These are phyloP conservation scores for Nyleta sp. DNA, from an alignment of 2,888 invertebrate genomes.

Conservation along the genomic window DNA sequence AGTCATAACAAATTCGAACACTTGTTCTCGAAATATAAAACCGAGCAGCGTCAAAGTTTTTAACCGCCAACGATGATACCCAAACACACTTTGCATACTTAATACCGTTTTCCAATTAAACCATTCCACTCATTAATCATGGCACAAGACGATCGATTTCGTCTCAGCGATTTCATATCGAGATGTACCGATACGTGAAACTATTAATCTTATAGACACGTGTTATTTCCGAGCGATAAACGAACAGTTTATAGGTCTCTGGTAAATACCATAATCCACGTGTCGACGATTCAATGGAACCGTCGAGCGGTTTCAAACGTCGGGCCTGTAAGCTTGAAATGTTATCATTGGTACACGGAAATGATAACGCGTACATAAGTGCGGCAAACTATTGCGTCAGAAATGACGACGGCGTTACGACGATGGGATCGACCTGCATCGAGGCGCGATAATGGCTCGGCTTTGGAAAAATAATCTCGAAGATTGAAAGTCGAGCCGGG, in stretches of 20 bases:
- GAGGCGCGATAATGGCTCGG: slow-evolving; percentile 16
- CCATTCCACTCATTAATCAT: slow-evolving; percentile 25
- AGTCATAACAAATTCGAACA: too few species aligned
- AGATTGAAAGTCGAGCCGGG: slow-evolving; percentile 38
- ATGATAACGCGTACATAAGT: slow-evolving; percentile 47
- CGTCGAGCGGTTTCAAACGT: slow-evolving; percentile 35
- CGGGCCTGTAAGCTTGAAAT: slow-evolving; percentile 26
- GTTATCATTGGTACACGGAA: slow-evolving; percentile 56
- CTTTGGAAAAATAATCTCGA: slow-evolving; percentile 34
- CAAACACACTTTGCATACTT: slow-evolving; percentile 18
- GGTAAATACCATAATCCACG: slow-evolving; percentile 51
- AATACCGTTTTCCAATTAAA: slow-evolving; percentile 29
- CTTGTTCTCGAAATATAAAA: too few species aligned
- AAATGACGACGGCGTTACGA: slow-evolving; percentile 33
- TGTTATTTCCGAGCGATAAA: slow-evolving; percentile 42
- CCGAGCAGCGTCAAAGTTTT: too few species aligned
- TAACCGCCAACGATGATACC: slow-evolving; percentile 10
- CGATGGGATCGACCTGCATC: slow-evolving; percentile 34
- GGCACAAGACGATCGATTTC: slow-evolving; percentile 23
- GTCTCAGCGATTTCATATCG: slow-evolving; percentile 6
- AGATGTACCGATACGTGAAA: slow-evolving; percentile 24
- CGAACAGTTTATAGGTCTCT: slow-evolving; percentile 28
- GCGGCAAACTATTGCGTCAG: slow-evolving; percentile 46
- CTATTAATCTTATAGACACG: slow-evolving; percentile 47
- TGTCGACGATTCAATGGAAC: slow-evolving; percentile 42